Conservation (phyloP, 2,797 vertebrate genomes). For the Emydoidea blandingii region DNA sequence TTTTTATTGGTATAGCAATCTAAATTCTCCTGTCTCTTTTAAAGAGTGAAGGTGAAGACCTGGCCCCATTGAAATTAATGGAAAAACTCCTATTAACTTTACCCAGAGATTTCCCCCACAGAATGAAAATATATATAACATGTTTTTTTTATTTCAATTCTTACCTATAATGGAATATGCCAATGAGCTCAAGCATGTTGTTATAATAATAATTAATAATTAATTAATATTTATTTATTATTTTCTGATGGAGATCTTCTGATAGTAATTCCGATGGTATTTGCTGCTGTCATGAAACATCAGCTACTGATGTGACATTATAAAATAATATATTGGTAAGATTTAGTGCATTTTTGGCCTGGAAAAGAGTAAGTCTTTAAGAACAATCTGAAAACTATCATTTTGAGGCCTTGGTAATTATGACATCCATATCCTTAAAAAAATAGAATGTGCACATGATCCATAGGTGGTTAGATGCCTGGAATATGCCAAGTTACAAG, state of each 20-base stretch:
- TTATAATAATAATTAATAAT: neutral
- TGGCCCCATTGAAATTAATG: neutral
- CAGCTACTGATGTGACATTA: neutral
- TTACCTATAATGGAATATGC: neutral
- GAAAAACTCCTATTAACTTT: neutral
- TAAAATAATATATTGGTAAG: neutral
- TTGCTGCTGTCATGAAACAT: neutral
- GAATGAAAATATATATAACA: too few species aligned
- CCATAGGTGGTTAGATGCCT: neutral
- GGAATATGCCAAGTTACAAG: rapidly evolving
- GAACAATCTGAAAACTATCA: rapidly evolving
- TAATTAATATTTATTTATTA: neutral
- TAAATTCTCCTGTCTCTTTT: neutral
- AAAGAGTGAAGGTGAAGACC: neutral
- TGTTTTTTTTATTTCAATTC: neutral
- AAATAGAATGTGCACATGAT: neutral
- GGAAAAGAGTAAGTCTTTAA: neutral
- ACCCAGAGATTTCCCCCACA: neutral
- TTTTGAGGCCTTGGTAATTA: neutral
- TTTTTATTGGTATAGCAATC: neutral
- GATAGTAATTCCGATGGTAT: neutral
- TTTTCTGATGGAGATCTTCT: neutral
- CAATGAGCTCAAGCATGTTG: neutral
- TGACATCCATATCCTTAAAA: neutral
- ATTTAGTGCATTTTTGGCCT: neutral